These are phyloP conservation scores for Andrena bucephala DNA, from an alignment of 2,888 invertebrate species.

Conservation along the genomic window DNA sequence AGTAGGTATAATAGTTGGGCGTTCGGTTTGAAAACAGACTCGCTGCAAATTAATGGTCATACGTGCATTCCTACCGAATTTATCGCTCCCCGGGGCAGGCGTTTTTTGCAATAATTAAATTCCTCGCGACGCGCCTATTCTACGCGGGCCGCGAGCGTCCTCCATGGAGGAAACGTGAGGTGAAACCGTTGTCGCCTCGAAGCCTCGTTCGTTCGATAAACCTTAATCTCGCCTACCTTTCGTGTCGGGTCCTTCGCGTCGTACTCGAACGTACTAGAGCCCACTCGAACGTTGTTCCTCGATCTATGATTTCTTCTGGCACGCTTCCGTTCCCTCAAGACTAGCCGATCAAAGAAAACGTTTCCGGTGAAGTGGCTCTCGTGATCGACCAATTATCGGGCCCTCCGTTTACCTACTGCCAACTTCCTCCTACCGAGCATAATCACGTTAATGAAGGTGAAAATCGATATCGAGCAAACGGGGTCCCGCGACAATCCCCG, in stretches of 20 bases:
- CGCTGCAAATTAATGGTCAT: conserved; percentile 37
- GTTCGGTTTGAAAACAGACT: neutral
- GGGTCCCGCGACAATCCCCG: conserved; percentile 25
- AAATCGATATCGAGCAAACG: conserved; percentile 18
- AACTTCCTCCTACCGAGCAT: conserved; percentile 7
- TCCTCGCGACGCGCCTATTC: conserved; percentile 30
- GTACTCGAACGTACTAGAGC: neutral
- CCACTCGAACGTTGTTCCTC: conserved; percentile 18
- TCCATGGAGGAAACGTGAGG: neutral
- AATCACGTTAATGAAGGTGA: conserved; percentile 41
- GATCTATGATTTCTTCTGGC: conserved; percentile 22
- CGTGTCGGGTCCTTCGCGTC: neutral
- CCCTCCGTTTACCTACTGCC: conserved; percentile 31
- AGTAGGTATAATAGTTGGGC: conserved; percentile 9
- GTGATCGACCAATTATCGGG: conserved; percentile 34
- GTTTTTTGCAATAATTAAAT: conserved; percentile 48
- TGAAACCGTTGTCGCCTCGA: neutral
- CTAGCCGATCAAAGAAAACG: conserved; percentile 8
- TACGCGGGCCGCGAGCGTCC: neutral
- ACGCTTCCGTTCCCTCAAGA: neutral
- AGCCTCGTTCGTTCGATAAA: conserved; percentile 18
- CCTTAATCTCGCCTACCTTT: conserved; percentile 13
- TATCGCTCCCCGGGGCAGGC: conserved; percentile 20
- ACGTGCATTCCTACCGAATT: conserved; percentile 29
- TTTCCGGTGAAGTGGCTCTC: conserved; percentile 32